Conservation (phyloP, 2,888 invertebrate species). For the Podabrus alpinus region DNA sequence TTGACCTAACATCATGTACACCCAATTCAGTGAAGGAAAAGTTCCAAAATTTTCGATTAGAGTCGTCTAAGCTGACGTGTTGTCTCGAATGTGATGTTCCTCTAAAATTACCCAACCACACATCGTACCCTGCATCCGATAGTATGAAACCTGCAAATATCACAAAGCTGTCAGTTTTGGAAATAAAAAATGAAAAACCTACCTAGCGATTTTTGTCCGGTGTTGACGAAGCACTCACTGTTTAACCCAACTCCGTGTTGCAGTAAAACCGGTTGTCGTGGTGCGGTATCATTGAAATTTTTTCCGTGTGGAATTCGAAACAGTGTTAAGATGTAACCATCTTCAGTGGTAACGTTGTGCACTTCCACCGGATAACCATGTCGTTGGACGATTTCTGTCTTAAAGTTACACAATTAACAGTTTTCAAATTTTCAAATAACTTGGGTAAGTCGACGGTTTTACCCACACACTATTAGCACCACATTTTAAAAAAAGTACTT, state of each 20-base stretch:
- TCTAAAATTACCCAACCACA: constrained; percentile 60
- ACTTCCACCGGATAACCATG: constrained; percentile 46
- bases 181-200: constrained; percentile 45
- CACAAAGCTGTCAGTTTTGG: background rate
- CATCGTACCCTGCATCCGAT: constrained; percentile 59
- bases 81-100: constrained; percentile 50
- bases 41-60: constrained; percentile 48
- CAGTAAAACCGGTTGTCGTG: constrained; percentile 45
- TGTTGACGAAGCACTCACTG: constrained; percentile 46
- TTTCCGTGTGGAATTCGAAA: constrained; percentile 45
- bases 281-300: constrained; percentile 27
- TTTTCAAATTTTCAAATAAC: background rate
- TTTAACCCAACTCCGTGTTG: constrained; percentile 48
- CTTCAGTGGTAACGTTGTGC: constrained; percentile 45
- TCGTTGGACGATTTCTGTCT: constrained; percentile 47
- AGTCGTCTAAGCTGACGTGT: constrained; percentile 43
- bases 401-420: constrained; percentile 30
- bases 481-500: constrained; percentile 36
- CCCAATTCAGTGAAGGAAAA: constrained; percentile 63
- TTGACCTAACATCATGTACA: constrained; percentile 61
- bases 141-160: constrained; percentile 50
- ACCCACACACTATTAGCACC: background rate
- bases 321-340: constrained; percentile 45
- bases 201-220: constrained; percentile 49
- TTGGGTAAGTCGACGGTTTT: background rate